Percentiles rank a stretch among this genome's conserved stretches.
Conservation (phyloP, 2,113 vertebrate species). For the Grallaria varia region DNA sequence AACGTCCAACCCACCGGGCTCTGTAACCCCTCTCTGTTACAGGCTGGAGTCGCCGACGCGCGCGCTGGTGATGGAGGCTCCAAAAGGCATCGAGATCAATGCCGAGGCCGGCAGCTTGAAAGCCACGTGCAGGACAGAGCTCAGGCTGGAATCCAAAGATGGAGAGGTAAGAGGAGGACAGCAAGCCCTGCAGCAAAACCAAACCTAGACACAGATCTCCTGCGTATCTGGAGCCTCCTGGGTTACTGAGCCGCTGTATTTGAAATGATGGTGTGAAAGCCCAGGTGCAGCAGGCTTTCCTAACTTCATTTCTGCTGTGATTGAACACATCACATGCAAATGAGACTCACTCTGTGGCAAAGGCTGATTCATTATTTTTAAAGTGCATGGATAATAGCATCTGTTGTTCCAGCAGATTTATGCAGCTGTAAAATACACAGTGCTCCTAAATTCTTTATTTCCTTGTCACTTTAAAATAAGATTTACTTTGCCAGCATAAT, state of each 20-base stretch:
- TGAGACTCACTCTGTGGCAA: neutral
- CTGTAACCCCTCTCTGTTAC: conserved; percentile 9
- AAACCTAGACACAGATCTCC: neutral
- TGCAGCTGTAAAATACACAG: conserved; percentile 18
- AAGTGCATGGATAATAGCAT: conserved; percentile 35
- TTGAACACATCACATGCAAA: neutral
- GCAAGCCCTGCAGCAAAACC: neutral
- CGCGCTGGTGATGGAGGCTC: conserved; percentile 93
- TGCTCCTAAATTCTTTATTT: conserved; percentile 48
- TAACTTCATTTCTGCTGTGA: neutral
- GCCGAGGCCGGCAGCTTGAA: conserved; percentile 95
- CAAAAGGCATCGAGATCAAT: conserved; percentile 93
- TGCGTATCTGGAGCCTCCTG: neutral
- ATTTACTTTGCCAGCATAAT: conserved; percentile 53
- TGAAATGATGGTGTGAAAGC: neutral
- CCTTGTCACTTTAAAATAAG: conserved; percentile 38
- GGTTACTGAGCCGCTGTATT: neutral
- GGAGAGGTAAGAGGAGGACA: conserved; percentile 82
- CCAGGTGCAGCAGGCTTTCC: neutral
- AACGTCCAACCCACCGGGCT: neutral
- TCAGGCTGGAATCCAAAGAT: conserved; percentile 96
- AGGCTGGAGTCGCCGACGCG: conserved; percentile 96
- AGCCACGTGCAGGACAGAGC: conserved; percentile 92
- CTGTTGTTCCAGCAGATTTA: conserved; percentile 52
- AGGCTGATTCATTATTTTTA: conserved; percentile 48